phyloP scores from a whole-genome alignment of 2,888 invertebrate species.

The Yponomeuta sedellus region DNA sequence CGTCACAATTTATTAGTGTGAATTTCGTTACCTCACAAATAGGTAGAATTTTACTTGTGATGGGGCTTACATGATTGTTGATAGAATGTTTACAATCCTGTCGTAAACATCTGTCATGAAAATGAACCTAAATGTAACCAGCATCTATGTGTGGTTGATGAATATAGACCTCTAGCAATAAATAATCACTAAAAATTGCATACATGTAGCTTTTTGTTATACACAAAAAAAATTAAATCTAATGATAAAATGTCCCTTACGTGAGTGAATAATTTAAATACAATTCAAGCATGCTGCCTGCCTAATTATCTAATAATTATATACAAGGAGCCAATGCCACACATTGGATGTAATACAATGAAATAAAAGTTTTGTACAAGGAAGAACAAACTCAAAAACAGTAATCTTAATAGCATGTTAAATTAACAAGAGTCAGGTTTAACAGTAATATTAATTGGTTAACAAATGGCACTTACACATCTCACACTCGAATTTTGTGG shows the following conservation, averaged over 20 bases:
- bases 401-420: not conserved
- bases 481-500: not conserved
- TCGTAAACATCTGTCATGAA: not conserved
- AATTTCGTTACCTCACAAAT: not conserved
- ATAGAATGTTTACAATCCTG: not conserved
- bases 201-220: not conserved
- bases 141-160: not conserved
- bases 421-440: slow-evolving; percentile 1
- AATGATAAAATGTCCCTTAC: not conserved
- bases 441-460: not conserved
- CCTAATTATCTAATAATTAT: not conserved
- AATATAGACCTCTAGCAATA: not conserved
- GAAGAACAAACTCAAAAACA: not conserved
- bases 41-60: not conserved
- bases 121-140: not conserved
- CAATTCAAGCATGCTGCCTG: not conserved
- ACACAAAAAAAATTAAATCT: slow-evolving; percentile 1
- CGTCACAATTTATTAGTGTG: not conserved
- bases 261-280: not conserved
- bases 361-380: not conserved
- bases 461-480: slow-evolving; percentile 4
- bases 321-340: not conserved
- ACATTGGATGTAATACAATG: not conserved
- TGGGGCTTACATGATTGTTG: too few relatives aligned
- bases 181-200: not conserved